phyloP scores from a whole-genome alignment of 2,113 vertebrate species.

The Narcine bancroftii region DNA sequence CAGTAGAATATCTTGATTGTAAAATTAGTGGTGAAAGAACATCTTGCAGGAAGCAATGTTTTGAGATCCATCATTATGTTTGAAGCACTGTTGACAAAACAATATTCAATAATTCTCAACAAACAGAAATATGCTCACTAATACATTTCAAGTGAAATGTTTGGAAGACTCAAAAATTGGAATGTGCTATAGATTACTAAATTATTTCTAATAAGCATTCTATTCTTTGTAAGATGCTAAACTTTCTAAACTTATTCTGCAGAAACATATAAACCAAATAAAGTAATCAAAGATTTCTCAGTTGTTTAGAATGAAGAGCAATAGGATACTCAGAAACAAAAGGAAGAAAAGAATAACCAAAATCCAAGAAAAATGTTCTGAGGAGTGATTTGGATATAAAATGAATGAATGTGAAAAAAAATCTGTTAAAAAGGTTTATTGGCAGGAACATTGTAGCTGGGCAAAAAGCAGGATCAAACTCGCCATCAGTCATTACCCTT shows the following conservation, averaged over 20 bases:
- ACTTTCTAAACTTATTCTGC: not conserved
- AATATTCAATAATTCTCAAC: not conserved
- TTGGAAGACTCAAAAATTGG: not conserved
- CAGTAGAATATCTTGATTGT: too few species aligned
- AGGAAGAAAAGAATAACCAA: too few species aligned
- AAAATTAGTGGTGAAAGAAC: too few species aligned
- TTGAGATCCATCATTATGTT: too few species aligned
- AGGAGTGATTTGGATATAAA: too few species aligned
- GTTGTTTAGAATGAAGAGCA: too few species aligned
- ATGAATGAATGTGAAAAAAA: not conserved
- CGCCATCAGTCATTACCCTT: not conserved
- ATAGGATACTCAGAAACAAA: too few species aligned
- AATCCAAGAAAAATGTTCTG: too few species aligned
- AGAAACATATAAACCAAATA: not conserved
- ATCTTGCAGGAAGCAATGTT: too few species aligned
- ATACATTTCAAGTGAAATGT: not conserved
- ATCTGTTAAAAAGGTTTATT: not conserved
- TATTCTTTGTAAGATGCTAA: not conserved
- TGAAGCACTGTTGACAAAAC: too few species aligned
- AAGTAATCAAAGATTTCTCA: too few species aligned
- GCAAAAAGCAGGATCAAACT: not conserved
- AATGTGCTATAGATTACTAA: not conserved
- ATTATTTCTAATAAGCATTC: not conserved
- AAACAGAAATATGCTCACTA: not conserved
- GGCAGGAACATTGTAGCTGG: not conserved